Evolutionary conservation across 1,140 invertebrate genomes (phyloP).

Genomic region (Drosophila lowei): DNA sequence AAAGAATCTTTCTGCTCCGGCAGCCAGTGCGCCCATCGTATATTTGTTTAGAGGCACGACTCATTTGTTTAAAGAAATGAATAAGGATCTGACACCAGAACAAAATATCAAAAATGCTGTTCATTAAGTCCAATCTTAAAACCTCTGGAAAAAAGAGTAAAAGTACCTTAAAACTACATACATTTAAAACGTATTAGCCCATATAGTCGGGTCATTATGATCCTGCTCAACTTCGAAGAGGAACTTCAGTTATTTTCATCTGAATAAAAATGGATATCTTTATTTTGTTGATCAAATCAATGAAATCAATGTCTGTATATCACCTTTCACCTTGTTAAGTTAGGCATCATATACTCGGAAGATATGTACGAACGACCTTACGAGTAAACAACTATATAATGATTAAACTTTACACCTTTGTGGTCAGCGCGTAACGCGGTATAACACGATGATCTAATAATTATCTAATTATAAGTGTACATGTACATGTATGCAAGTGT

Average conservation of each 20-base stretch:
- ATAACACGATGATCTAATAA: too few species aligned
- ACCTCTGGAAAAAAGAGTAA: constrained; percentile 1
- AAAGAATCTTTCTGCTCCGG: constrained; percentile 42
- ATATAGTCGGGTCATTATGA: constrained; percentile 83
- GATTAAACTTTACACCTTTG: too few species aligned
- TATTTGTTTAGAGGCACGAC: constrained; percentile 20
- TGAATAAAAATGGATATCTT: constrained; percentile 53
- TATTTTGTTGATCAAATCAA: not conserved
- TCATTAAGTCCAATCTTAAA: constrained; percentile 52
- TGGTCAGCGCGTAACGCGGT: too few species aligned
- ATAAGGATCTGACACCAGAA: constrained; percentile 18
- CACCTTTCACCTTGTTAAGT: too few species aligned
- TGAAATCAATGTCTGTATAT: too few species aligned
- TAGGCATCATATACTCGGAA: too few species aligned
- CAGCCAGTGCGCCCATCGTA: constrained; percentile 31
- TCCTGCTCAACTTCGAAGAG: constrained; percentile 84
- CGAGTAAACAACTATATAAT: too few species aligned
- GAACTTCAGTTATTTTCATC: constrained; percentile 86
- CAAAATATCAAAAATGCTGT: constrained; percentile 54
- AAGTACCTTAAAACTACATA: constrained; percentile 42
- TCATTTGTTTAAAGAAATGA: constrained; percentile 47
- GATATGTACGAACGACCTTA: too few species aligned
- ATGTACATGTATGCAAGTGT: too few species aligned
- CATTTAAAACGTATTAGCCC: constrained; percentile 31
- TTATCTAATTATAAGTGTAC: too few species aligned